Base-by-base conservation (phyloP, 2,888 invertebrate genomes). In the Scaptomyza tumidula region DNA sequence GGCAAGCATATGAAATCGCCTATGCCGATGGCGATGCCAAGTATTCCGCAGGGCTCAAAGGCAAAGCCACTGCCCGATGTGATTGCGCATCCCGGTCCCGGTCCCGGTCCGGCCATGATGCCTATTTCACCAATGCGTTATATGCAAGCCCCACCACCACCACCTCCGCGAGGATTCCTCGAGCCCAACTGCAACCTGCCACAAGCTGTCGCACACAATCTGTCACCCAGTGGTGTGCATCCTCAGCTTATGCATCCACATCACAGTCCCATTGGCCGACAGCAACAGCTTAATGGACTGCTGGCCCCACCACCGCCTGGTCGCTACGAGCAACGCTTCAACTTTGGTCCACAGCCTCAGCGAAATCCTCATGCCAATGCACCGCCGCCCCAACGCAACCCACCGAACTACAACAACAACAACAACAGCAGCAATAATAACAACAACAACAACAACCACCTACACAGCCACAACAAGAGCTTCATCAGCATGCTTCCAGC, bases 1-100 rank as follows among this genome's bases (percentile, higher is more conserved):
- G 81, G 79, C 6, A 95, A 95, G 90, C 92, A 94, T 71, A 86
- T 89, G 14, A 91, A 91, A 66, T 78, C 89, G 43, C 79, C 89
- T 33, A 64, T 76, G 79, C 61, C 79, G 10, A 78, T 75, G 78
- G 49, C 43, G 2, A 44, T 78, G 56, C 60, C 67, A 6, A 71
- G 27, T 27, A 58, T 69, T 4, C 60, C 70, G 9, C n/a, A n/a
- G 19, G 48, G 66, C 57, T 83, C 78, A 37, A 89, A 86, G 52
- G n/a, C 35, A 9, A 89, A 89, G 59, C 75, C 83, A 14, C 41
- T 78, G 48, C 57, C 71, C 7, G 78, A 80, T 24, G 46, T 58
- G 48, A 48, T 60, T 1, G 14, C 63, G 1, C 39, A 45, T 48
- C n/a, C 62, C 49, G 19, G 19, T 19, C n/a, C 62, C 49, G 19